These are phyloP conservation scores for Spodoptera exigua DNA, from an alignment of 2,888 invertebrate genomes.

Conservation along the genomic window DNA sequence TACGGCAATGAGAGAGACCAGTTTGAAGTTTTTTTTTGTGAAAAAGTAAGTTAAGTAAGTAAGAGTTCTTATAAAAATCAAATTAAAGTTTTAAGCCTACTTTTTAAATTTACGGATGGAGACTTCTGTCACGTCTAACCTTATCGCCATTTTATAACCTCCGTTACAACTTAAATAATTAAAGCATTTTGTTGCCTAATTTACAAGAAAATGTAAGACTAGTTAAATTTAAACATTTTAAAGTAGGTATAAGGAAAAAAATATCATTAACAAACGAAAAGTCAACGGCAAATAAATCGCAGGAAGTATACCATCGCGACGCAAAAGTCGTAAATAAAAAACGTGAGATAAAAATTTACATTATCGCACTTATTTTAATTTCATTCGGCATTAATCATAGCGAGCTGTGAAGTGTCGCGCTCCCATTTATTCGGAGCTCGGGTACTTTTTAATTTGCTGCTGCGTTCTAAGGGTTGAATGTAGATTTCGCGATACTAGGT, in stretches of 20 bases:
- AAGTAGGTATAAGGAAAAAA: slow-evolving; percentile 37
- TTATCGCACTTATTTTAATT: slow-evolving; percentile 87
- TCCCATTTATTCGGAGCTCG: slow-evolving; percentile 67
- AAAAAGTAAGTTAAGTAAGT: slow-evolving; percentile 16
- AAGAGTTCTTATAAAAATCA: slow-evolving; percentile 16
- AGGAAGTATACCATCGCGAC: slow-evolving; percentile 57
- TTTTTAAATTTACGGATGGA: slow-evolving; percentile 7
- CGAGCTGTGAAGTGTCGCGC: slow-evolving; percentile 64
- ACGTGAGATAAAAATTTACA: slow-evolving; percentile 80
- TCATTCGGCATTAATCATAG: slow-evolving; percentile 84
- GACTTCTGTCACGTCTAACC: background rate
- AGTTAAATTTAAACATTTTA: slow-evolving; percentile 11
- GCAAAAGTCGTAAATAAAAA: slow-evolving; percentile 78
- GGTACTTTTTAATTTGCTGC: slow-evolving; percentile 77
- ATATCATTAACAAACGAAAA: slow-evolving; percentile 54
- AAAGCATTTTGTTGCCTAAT: background rate
- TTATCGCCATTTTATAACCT: too few species aligned
- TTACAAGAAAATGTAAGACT: slow-evolving; percentile 16
- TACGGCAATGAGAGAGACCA: slow-evolving; percentile 15
- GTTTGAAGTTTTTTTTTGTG: slow-evolving; percentile 12
- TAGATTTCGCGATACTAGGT: slow-evolving; percentile 58
- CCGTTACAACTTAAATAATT: background rate
- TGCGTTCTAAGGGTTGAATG: slow-evolving; percentile 70
- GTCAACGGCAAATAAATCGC: slow-evolving; percentile 40
- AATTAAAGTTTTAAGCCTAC: slow-evolving; percentile 12